phyloP scores from a whole-genome alignment of 1,140 invertebrate species.

The Drosophila azteca region DNA sequence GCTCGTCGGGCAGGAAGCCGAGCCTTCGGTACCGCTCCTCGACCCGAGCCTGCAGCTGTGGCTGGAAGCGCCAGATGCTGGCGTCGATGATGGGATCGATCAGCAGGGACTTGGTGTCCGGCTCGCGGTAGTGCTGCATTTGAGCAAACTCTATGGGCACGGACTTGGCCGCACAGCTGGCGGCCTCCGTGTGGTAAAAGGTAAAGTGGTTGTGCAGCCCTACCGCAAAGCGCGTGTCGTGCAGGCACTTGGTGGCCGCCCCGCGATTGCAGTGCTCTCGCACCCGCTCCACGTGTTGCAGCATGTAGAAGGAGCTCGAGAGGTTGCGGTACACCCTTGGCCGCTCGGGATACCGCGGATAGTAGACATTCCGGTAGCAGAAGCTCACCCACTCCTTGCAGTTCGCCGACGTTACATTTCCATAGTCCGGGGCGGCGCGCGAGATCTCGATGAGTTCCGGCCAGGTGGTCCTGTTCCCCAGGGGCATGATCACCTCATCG shows the following conservation, averaged over 20 bases:
- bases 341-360: conserved; percentile 52
- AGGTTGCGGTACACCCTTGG: conserved; percentile 56
- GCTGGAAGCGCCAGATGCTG: conserved; percentile 72
- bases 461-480: conserved; percentile 84
- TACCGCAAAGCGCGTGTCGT: conserved; percentile 49
- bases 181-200: conserved; percentile 31
- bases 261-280: conserved; percentile 45
- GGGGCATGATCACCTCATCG: conserved; percentile 91
- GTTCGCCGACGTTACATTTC: background rate
- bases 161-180: conserved; percentile 53
- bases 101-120: conserved; percentile 56
- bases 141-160: conserved; percentile 61
- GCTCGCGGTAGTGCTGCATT: conserved; percentile 70
- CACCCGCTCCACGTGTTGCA: conserved; percentile 73
- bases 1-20: conserved; percentile 52
- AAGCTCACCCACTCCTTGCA: conserved; percentile 63
- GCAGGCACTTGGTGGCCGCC: conserved; percentile 66
- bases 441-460: conserved; percentile 51
- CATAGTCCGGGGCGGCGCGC: conserved; percentile 44
- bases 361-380: conserved; percentile 71
- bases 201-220: conserved; percentile 71
- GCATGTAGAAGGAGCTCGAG: conserved; percentile 72
- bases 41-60: conserved; percentile 44
- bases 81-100: conserved; percentile 62
- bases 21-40: conserved; percentile 45